A percentile compares a stretch with the other conserved stretches of the same genome.
Conservation (phyloP, 1,140 invertebrate species). For the Leptestheria dahalacensis region DNA sequence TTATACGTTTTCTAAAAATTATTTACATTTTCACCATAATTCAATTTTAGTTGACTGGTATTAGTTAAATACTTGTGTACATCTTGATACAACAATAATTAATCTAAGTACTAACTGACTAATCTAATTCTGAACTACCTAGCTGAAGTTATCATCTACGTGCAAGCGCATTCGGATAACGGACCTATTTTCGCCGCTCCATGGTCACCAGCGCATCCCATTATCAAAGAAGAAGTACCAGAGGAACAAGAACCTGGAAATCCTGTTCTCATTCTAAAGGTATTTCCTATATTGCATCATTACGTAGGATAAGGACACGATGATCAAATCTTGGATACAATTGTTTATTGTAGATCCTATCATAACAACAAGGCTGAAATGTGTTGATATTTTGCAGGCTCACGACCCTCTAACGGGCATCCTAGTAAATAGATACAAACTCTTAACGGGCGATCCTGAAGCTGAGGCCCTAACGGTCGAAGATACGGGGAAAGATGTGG, state of each 20-base stretch:
- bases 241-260: constrained; percentile 64
- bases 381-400: too few species aligned
- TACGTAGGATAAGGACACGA: too few species aligned
- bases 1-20: not conserved
- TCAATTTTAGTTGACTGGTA: not conserved
- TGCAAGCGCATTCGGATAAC: constrained; percentile 60
- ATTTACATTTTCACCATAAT: not conserved
- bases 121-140: constrained; percentile 2
- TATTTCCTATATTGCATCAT: not conserved
- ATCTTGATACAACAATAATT: constrained; percentile 4
- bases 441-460: constrained; percentile 11
- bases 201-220: constrained; percentile 34
- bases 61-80: too few species aligned
- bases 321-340: too few species aligned
- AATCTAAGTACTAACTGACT: not conserved
- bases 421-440: constrained; percentile 25
- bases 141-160: constrained; percentile 57
- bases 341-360: too few species aligned
- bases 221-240: constrained; percentile 47
- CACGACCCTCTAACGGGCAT: constrained; percentile 25
- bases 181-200: constrained; percentile 57
- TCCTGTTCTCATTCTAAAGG: constrained; percentile 41
- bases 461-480: too few species aligned
- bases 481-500: too few species aligned
- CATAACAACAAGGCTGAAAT: too few species aligned